Evolutionary conservation across 2,888 invertebrate species (phyloP).

Genomic region (Drosophila aldrichi): DNA sequence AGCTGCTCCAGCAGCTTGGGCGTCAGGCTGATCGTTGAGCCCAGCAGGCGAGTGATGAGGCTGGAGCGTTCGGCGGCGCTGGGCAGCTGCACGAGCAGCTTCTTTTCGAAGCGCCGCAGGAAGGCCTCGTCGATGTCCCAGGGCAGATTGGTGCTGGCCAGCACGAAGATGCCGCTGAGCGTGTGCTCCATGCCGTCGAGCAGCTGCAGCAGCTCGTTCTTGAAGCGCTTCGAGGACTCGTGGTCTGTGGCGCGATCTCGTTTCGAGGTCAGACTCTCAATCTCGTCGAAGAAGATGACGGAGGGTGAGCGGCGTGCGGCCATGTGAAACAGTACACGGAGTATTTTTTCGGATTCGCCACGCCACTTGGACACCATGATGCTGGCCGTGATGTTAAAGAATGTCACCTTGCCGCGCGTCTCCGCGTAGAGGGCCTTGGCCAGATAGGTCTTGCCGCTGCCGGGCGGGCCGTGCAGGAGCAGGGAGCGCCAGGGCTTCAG

Average conservation of each 20-base stretch:
- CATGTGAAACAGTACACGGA: constrained; percentile 94
- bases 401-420: constrained; percentile 89
- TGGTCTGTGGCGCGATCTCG: constrained; percentile 90
- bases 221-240: constrained; percentile 94
- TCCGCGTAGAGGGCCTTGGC: constrained; percentile 95
- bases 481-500: constrained; percentile 94
- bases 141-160: constrained; percentile 96
- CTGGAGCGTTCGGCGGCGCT: constrained; percentile 88
- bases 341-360: constrained; percentile 97
- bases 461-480: constrained; percentile 87
- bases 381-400: constrained; percentile 96
- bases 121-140: constrained; percentile 97
- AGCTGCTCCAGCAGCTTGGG: constrained; percentile 83
- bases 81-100: constrained; percentile 93
- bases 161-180: constrained; percentile 88
- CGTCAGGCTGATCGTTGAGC: constrained; percentile 57
- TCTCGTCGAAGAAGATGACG: constrained; percentile 96
- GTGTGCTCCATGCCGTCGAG: constrained; percentile 91
- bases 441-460: constrained; percentile 94
- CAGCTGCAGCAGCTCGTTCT: constrained; percentile 94
- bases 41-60: constrained; percentile 89
- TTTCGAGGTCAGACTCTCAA: constrained; percentile 92
- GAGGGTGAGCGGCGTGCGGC: constrained; percentile 94
- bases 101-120: constrained; percentile 94
- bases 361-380: constrained; percentile 97